Evolutionary conservation across 2,113 vertebrate genomes (phyloP), one percentile per base, ranked within the genome.

Genomic region (Polypterus bichir): DNA sequence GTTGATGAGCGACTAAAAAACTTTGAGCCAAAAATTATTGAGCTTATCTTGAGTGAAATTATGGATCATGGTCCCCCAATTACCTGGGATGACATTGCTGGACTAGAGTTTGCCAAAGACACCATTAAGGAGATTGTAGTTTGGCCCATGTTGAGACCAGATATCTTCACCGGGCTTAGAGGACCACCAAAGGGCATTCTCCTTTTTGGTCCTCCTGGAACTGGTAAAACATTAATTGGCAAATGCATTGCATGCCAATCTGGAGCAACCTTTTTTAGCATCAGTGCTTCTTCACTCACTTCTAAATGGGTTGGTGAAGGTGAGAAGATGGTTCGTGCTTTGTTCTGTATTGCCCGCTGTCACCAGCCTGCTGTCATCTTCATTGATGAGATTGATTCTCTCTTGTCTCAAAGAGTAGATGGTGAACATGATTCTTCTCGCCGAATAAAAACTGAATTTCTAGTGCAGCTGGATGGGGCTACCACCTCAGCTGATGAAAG

Each of bases 271-370:
- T 99, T 99, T 77, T 99, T 99, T 47, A 97, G 95, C 74, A 97
- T 99, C 70, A 97, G 95, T 9, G 95, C 95, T 11, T 97, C 96
- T 5, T 97, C 95, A 0, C 81, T 99, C 58, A 97, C 94, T 57
- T 99, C 95, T 61, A 98, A 98, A 7, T 99, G 96, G 94, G 93
- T 98, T 4, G 96, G 96, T 0, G 96, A 98, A 66, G 94, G 96
- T 3, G 96, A 99, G 60, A 99, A 99, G 72, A 96, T 99, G 94
- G 96, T 98, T 4, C 88, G 93, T 3, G 93, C 92, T 0, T 73
- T 99, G 68, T 99, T 98, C 3, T 73, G 92, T 7, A 93, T 98
- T 5, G 94, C 94, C 0, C 84, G 87, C 46, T 94, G 91, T 70
- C 93, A 97, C 67, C 95, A 98, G 64, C 95, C 96, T 0, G 90